Evolutionary conservation across 2,113 vertebrate genomes (phyloP).

Genomic region (Illadopsis cleaveri): DNA sequence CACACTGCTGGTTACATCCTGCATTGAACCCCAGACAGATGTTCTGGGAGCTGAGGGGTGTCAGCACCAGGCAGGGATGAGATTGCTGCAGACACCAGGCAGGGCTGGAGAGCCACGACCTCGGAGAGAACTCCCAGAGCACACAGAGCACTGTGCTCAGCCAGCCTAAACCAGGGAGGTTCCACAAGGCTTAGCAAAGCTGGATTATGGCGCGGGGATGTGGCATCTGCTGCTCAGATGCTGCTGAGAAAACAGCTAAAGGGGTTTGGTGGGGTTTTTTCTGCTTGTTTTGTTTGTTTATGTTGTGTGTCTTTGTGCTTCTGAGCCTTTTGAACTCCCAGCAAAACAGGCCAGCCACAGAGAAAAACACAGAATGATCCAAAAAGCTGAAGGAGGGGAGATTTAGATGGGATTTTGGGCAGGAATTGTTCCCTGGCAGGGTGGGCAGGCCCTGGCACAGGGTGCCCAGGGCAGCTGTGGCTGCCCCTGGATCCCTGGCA

Average conservation of each 20-base stretch:
- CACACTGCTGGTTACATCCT: too few species aligned
- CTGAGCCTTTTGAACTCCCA: background rate
- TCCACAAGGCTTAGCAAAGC: background rate
- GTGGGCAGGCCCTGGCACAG: too few species aligned
- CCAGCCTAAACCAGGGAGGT: background rate
- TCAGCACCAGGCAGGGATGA: background rate
- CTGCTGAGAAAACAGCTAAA: background rate
- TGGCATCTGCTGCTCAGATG: background rate
- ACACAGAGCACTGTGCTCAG: background rate
- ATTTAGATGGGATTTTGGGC: accelerated
- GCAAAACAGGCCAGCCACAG: background rate
- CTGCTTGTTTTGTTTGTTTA: background rate
- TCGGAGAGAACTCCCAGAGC: background rate
- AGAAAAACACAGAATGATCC: background rate
- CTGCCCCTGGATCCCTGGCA: background rate
- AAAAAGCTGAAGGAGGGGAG: too few species aligned
- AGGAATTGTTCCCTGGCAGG: background rate
- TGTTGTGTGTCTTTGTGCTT: background rate
- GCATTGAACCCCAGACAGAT: too few species aligned
- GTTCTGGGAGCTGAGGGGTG: background rate
- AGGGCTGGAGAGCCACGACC: background rate
- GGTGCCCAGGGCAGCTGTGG: background rate
- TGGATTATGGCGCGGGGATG: background rate
- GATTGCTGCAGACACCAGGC: background rate
- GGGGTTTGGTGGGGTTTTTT: background rate